These are phyloP conservation scores for Heliothis virescens DNA, from an alignment of 1,140 invertebrate species.

Conservation along the genomic window DNA sequence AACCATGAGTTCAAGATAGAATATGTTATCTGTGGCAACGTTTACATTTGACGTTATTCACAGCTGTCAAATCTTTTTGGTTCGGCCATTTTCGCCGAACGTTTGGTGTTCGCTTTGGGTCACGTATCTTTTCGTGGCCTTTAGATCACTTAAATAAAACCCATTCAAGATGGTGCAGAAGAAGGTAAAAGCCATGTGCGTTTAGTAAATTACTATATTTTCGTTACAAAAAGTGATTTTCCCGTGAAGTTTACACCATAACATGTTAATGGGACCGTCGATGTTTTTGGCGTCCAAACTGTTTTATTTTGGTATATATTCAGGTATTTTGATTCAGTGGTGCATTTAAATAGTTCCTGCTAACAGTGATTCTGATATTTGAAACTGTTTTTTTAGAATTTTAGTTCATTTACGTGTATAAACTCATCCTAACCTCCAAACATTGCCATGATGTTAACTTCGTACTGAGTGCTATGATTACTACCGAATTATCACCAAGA, in stretches of 20 bases:
- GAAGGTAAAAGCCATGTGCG: conserved; percentile 85
- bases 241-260: conserved; percentile 56
- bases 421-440: conserved; percentile 54
- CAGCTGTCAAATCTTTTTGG: conserved; percentile 75
- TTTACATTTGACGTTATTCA: conserved; percentile 57
- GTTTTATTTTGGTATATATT: conserved; percentile 32
- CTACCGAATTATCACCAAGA: conserved; percentile 76
- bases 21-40: conserved; percentile 11
- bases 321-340: conserved; percentile 26
- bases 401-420: neutral
- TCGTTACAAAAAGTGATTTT: conserved; percentile 61
- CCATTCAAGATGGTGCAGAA: conserved; percentile 85
- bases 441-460: conserved; percentile 65
- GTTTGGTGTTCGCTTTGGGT: conserved; percentile 80
- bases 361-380: neutral
- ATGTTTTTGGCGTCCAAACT: conserved; percentile 51
- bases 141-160: conserved; percentile 81
- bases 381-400: neutral
- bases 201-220: conserved; percentile 77
- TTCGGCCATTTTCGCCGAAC: conserved; percentile 86
- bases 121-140: conserved; percentile 84
- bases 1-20: neutral
- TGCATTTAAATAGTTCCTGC: neutral
- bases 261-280: conserved; percentile 53
- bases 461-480: conserved; percentile 73